Base-by-base conservation (phyloP, 2,888 invertebrate species). In the Hoplodrina ambigua region DNA sequence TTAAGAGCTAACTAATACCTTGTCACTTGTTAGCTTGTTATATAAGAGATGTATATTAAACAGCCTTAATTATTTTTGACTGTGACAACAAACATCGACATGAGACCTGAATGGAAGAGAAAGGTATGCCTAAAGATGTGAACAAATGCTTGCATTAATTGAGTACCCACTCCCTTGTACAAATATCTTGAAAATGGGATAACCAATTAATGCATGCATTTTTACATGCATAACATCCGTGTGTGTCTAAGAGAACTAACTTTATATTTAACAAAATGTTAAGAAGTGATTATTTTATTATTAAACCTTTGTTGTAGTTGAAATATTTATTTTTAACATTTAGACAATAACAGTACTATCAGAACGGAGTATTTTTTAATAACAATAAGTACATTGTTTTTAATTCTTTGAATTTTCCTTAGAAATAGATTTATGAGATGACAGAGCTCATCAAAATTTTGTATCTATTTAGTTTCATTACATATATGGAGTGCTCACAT, bases 101-200 rank as follows among this genome's bases (percentile, higher is more conserved):
- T 95, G 95, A 92, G 93, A 85, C 95, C 95, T 53, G 94, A 95
- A 65, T 95, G 95, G 95, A 95, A 94, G 86, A 95, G 91, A 88
- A 94, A 95, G 94, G 95, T 95, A 95, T 86, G 86, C 66, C 25
- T 72, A 64, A 15, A 46, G 41, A 41, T 17, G 46, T 46, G 46
- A 46, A 46, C 17, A 46, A 11, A 46, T 17, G 17, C 11, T 46
- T 13, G 44, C 11, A 46, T 46, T 46, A 25, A 25, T 2, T 46
- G 46, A 46, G 46, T 17, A 15, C 17, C 17, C 15, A 15, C 17
- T 44, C 8, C 8, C 46, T 46, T 5, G 17, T 1, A 17, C 15
- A 46, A 11, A 6, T 46, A 11, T 46, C 46, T 46, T 17, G 46
- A 15, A 46, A 41, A 41, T 41, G 41, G 13, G 19, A 37, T 50